These are phyloP conservation scores for Tetraodon nigroviridis DNA, from an alignment of 2,113 vertebrate genomes.

Conservation along the genomic window DNA sequence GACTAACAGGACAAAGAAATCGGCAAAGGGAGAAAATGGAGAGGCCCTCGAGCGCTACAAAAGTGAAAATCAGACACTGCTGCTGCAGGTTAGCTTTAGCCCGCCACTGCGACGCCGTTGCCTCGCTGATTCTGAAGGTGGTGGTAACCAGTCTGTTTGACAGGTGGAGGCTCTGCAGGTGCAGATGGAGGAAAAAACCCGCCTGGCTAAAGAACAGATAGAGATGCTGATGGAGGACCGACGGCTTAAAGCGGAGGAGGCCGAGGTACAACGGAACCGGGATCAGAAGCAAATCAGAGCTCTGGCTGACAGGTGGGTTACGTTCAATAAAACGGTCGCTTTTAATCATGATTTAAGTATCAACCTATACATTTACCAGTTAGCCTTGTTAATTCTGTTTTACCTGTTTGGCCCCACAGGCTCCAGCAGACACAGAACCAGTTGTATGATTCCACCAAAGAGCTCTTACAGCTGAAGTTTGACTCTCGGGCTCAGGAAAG, in stretches of 20 bases:
- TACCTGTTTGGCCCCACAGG: conserved; percentile 59
- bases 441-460: conserved; percentile 87
- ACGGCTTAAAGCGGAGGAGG: conserved; percentile 82
- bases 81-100: conserved; percentile 79
- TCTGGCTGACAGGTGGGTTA: conserved; percentile 82
- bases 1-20: conserved; percentile 35
- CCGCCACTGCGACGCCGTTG: too few species aligned
- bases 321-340: neutral
- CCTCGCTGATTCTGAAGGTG: neutral
- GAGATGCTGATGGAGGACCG: conserved; percentile 86
- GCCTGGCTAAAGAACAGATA: conserved; percentile 83
- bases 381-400: neutral
- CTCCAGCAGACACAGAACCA: conserved; percentile 85
- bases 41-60: conserved; percentile 70
- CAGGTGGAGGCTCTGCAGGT: conserved; percentile 94
- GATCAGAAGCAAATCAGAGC: conserved; percentile 80
- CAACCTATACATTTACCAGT: neutral
- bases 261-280: conserved; percentile 78
- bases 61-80: conserved; percentile 77
- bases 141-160: neutral
- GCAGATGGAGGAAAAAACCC: conserved; percentile 90
- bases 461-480: conserved; percentile 88
- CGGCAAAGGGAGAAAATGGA: conserved; percentile 14
- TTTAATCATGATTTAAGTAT: neutral
- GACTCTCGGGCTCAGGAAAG: conserved; percentile 83